phyloP scores from a whole-genome alignment of 2,888 invertebrate species.

The Pedicia rivosa region DNA sequence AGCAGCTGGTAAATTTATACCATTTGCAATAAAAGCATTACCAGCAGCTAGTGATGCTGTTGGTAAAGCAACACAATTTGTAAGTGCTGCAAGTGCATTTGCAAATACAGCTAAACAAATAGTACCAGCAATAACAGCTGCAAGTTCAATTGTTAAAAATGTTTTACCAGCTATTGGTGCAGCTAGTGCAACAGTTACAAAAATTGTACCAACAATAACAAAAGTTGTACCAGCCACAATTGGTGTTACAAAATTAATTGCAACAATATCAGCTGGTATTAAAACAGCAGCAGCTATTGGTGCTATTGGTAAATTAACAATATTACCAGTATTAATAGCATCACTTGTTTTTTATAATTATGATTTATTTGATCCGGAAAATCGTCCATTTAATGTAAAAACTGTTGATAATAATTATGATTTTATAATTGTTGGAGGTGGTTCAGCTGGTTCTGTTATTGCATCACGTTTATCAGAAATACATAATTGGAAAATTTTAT shows the following conservation, averaged over 20 bases:
- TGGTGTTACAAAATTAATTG: constrained; percentile 20
- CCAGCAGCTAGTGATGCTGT: constrained; percentile 23
- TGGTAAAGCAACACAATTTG: constrained; percentile 26
- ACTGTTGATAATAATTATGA: constrained; percentile 55
- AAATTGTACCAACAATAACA: constrained; percentile 21
- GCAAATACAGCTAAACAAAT: background rate
- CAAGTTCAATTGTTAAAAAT: constrained; percentile 3
- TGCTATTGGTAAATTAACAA: constrained; percentile 54
- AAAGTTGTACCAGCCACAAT: constrained; percentile 23
- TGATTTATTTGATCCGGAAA: constrained; percentile 72
- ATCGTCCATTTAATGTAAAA: constrained; percentile 54
- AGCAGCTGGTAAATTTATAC: constrained; percentile 6
- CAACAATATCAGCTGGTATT: constrained; percentile 41
- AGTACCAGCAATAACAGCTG: background rate
- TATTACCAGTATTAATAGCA: constrained; percentile 59
- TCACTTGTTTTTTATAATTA: constrained; percentile 70
- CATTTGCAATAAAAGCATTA: constrained; percentile 17
- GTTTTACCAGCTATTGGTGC: constrained; percentile 8
- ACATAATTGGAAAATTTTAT: constrained; percentile 58
- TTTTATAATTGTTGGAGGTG: constrained; percentile 68
- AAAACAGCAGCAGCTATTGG: constrained; percentile 54
- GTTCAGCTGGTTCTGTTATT: constrained; percentile 70
- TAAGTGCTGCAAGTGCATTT: background rate
- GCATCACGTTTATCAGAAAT: constrained; percentile 68
- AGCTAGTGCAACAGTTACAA: constrained; percentile 17